Base-by-base conservation (phyloP, 2,797 vertebrate species). In the Cyprinella venusta region DNA sequence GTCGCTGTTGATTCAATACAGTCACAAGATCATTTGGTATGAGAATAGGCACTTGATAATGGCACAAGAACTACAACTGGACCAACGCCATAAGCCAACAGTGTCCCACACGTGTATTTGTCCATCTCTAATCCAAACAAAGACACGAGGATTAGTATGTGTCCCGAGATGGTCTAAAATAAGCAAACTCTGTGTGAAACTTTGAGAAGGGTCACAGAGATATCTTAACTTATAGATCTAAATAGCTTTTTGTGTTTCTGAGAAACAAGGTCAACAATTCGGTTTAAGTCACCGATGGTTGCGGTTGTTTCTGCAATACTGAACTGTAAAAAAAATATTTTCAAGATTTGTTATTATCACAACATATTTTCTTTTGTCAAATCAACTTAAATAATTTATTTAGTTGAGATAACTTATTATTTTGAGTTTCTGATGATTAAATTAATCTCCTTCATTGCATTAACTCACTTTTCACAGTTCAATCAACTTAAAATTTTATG, bases 281-380 rank as follows among this genome's bases (percentile, higher is more conserved):
- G 52, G 74, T 83, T 87, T 89, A 88, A 76, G 80, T 87, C 82
- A 88, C 7, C 40, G 71, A 64, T 79, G 69, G 71, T 76, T 81
- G 65, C 48, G 69, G 79, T 86, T 82, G 81, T 85, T 81, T 70
- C 30, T 70, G 65, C n/a, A n/a, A n/a, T n/a, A n/a, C n/a, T n/a
- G n/a, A n/a, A n/a, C n/a, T n/a, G n/a, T n/a, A n/a, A n/a, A n/a
- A n/a, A n/a, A n/a, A n/a, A n/a, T n/a, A n/a, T n/a, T n/a, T n/a
- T n/a, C n/a, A n/a, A n/a, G n/a, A n/a, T n/a, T n/a, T n/a, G n/a
- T n/a, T n/a, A n/a, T n/a, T n/a, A n/a, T n/a, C n/a, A n/a, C n/a
- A n/a, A n/a, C n/a, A n/a, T n/a, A n/a, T n/a, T n/a, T n/a, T n/a
- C n/a, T n/a, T n/a, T n/a, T n/a, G n/a, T n/a, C n/a, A n/a, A n/a